Evolutionary conservation across 2,888 invertebrate genomes (phyloP).

Genomic region (Dasysyrphus albostriatus): DNA sequence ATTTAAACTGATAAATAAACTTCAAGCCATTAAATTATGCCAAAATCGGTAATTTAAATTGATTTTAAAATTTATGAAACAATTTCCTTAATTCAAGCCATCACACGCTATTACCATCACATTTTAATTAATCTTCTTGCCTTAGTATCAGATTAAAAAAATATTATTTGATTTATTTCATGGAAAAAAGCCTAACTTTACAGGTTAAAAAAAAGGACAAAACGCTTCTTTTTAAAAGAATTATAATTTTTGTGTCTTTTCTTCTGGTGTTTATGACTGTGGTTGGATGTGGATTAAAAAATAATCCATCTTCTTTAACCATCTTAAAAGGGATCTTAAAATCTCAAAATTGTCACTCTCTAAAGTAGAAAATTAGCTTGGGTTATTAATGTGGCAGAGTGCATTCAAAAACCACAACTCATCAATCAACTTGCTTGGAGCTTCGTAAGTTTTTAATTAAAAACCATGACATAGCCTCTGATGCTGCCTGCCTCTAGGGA

Average conservation of each 20-base stretch:
- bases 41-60: neutral
- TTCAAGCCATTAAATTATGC: neutral
- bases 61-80: neutral
- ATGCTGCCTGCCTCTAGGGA: neutral
- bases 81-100: neutral
- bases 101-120: too few species aligned
- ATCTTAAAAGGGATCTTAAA: neutral
- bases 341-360: neutral
- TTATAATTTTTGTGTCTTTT: neutral
- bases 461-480: constrained; percentile 34
- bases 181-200: neutral
- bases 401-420: constrained; percentile 28
- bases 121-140: neutral
- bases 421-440: constrained; percentile 34
- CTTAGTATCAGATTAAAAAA: too few species aligned
- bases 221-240: neutral
- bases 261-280: neutral
- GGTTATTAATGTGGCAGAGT: constrained; percentile 11
- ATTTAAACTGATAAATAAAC: too few species aligned
- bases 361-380: constrained; percentile 1
- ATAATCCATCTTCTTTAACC: neutral
- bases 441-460: constrained; percentile 43
- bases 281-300: neutral
- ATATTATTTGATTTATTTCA: neutral
- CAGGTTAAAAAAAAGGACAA: neutral